These are phyloP conservation scores for Drosophila leontia DNA, from an alignment of 1,140 invertebrate species.

Conservation along the genomic window DNA sequence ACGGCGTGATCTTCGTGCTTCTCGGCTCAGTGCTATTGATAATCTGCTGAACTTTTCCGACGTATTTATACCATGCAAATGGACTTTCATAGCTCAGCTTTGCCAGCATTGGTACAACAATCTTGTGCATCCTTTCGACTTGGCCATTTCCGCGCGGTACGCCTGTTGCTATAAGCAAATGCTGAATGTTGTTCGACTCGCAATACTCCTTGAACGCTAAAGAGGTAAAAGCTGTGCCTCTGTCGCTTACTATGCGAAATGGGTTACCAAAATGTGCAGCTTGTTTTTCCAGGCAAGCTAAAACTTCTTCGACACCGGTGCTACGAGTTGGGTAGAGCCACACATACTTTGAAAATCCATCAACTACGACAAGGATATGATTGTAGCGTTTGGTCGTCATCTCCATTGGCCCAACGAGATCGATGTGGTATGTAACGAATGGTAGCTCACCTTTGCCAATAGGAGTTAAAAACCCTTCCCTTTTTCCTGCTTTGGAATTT, in stretches of 20 bases:
- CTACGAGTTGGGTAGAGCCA: too few relatives aligned
- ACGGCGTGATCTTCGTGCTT: neutral
- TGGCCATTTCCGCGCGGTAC: too few relatives aligned
- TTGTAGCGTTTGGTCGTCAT: slow-evolving; percentile 37
- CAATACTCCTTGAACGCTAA: neutral
- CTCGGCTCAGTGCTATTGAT: slow-evolving; percentile 1
- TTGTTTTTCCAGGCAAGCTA: too few relatives aligned
- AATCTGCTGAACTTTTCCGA: slow-evolving; percentile 1
- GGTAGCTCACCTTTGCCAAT: neutral
- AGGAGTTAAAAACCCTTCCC: neutral
- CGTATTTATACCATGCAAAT: neutral
- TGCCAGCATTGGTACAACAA: too few relatives aligned
- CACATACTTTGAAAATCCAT: neutral
- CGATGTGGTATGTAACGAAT: slow-evolving; percentile 45
- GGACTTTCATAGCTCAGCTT: neutral
- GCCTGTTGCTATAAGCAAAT: too few relatives aligned
- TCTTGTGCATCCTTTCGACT: too few relatives aligned
- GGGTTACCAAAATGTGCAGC: neutral
- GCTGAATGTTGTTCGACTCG: too few relatives aligned
- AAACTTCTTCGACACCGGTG: slow-evolving; percentile 52
- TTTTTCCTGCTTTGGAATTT: neutral
- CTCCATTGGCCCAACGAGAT: slow-evolving; percentile 73
- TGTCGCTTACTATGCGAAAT: slow-evolving; percentile 14
- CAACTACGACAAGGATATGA: neutral
- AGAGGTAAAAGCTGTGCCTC: slow-evolving; percentile 1